phyloP scores from a whole-genome alignment of 2,797 vertebrate genomes.

The Sebastes steindachneri region DNA sequence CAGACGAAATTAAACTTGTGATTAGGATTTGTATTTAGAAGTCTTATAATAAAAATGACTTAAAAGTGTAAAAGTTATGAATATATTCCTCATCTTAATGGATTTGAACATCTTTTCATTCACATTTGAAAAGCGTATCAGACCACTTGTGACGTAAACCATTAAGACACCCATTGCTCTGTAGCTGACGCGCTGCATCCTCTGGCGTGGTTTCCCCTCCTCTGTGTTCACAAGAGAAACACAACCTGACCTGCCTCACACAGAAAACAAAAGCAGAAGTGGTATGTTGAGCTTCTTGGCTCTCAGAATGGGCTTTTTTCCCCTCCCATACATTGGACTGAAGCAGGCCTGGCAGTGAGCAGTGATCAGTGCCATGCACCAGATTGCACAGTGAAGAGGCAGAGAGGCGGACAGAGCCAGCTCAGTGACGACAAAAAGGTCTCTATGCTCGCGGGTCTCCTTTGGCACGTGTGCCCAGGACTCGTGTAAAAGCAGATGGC shows the following conservation, averaged over 20 bases:
- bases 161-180: neutral
- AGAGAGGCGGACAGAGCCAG: constrained; percentile 62
- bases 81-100: neutral
- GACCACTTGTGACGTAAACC: neutral
- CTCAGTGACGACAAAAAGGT: constrained; percentile 74
- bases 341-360: constrained; percentile 66
- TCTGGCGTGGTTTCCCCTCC: neutral
- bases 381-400: constrained; percentile 79
- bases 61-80: neutral
- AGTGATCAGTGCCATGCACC: constrained; percentile 83
- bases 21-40: neutral
- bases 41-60: neutral
- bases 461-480: constrained; percentile 68
- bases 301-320: constrained; percentile 28
- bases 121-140: neutral
- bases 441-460: constrained; percentile 68
- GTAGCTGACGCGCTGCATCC: neutral
- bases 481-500: constrained; percentile 71
- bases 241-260: constrained; percentile 38
- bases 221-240: constrained; percentile 15
- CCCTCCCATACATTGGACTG: constrained; percentile 26
- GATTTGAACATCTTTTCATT: neutral
- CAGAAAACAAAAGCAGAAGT: constrained; percentile 53
- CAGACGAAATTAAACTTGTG: neutral
- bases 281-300: constrained; percentile 44